A percentile compares a stretch with the other conserved stretches of the same genome.
phyloP scores from a whole-genome alignment of 1,140 invertebrate genomes.

The Gryon sp. region DNA sequence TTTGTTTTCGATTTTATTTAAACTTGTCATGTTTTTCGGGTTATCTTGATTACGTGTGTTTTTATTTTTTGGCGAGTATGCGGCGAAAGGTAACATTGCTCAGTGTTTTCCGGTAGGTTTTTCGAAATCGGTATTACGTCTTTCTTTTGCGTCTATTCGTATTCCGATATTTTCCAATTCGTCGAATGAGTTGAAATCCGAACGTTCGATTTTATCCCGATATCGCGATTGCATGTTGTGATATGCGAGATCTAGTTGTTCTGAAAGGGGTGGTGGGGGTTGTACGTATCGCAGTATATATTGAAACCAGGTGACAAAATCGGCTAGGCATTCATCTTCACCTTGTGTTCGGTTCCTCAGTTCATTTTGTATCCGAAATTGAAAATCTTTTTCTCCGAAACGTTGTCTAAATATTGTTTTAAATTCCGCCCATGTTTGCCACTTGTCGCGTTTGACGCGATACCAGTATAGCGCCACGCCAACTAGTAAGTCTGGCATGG shows the following conservation, averaged over 20 bases:
- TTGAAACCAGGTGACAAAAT: too few species aligned
- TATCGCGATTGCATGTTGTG: background rate
- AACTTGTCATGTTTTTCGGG: background rate
- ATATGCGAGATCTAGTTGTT: background rate
- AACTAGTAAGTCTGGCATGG: background rate
- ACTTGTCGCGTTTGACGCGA: background rate
- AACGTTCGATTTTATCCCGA: background rate
- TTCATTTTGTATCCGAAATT: slow-evolving; percentile 17
- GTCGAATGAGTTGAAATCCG: background rate
- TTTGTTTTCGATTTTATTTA: too few species aligned
- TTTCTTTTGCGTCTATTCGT: background rate
- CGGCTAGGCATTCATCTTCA: too few species aligned
- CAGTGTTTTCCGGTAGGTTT: too few species aligned
- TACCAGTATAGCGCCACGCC: background rate
- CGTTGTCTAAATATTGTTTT: too few species aligned
- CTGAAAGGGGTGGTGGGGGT: background rate
- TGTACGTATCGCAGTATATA: background rate
- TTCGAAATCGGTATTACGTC: background rate
- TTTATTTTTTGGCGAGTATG: too few species aligned
- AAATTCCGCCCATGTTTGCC: background rate
- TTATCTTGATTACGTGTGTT: too few species aligned
- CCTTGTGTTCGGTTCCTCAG: slow-evolving; percentile 21
- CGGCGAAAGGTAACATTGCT: background rate
- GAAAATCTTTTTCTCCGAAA: slow-evolving; percentile 27
- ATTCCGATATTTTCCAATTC: background rate